Conservation (phyloP, 2,888 invertebrate species). For the Epiperipatus broadwayi region DNA sequence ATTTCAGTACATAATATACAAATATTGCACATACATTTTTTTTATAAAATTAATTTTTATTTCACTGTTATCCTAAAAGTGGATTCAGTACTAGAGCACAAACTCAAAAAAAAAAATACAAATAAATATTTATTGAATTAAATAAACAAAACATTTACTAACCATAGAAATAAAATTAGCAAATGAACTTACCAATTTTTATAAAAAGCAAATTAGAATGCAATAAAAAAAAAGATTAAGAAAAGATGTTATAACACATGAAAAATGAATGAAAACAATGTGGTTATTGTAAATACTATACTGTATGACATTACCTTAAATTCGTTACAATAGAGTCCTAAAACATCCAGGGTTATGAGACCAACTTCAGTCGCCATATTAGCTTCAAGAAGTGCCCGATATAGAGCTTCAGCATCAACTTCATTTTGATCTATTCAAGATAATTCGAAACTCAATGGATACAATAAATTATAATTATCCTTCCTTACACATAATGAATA, state of each 20-base stretch:
- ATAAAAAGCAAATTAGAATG: background rate
- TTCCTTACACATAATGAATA: constrained; percentile 17
- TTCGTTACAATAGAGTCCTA: constrained; percentile 63
- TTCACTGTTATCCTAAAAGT: no score
- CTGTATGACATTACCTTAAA: constrained; percentile 34
- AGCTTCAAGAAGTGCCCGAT: constrained; percentile 48
- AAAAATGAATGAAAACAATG: constrained; percentile 10
- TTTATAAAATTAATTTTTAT: no score
- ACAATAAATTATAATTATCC: constrained; percentile 9
- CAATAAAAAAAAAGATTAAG: constrained; percentile 14
- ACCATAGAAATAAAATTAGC: no score
- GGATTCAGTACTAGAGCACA: no score
- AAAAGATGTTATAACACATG: constrained; percentile 8
- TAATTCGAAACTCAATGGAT: constrained; percentile 19
- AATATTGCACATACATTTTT: no score
- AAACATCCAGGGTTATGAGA: constrained; percentile 61
- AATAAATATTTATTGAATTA: no score
- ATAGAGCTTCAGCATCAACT: constrained; percentile 24
- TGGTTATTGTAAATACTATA: background rate
- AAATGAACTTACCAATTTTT: background rate
- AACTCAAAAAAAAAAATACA: no score
- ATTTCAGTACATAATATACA: no score
- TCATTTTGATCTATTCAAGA: constrained; percentile 25
- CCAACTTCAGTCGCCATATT: constrained; percentile 76
- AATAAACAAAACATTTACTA: no score